phyloP scores from a whole-genome alignment of 2,888 invertebrate species.

The Morinoia aosen region DNA sequence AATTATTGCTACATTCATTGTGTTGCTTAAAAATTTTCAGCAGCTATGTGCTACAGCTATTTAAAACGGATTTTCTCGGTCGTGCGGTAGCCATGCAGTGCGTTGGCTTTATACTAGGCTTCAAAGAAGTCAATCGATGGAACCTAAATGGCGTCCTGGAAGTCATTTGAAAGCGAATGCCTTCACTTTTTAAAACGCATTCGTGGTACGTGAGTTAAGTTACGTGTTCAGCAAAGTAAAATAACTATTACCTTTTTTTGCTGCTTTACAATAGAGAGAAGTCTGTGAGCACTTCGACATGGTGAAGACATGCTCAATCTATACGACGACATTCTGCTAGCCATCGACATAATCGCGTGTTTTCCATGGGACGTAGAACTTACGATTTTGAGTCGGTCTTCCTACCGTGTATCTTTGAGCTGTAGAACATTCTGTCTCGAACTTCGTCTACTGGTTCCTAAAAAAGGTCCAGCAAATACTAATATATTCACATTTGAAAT shows the following conservation, averaged over 20 bases:
- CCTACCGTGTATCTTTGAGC: not conserved
- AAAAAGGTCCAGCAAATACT: not conserved
- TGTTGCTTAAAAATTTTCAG: not conserved
- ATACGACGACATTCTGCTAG: not conserved
- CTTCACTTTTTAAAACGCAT: not conserved
- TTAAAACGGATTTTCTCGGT: not conserved
- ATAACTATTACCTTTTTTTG: not conserved
- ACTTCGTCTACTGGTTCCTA: not conserved
- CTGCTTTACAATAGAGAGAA: too few relatives aligned
- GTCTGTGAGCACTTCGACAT: not conserved
- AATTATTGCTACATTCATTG: not conserved
- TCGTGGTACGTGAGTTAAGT: not conserved
- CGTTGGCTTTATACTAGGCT: not conserved
- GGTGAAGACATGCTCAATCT: not conserved
- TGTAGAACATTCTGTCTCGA: not conserved
- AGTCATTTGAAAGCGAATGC: not conserved
- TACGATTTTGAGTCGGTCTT: not conserved
- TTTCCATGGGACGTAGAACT: not conserved
- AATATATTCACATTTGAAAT: not conserved
- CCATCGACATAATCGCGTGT: not conserved
- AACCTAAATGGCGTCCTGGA: not conserved
- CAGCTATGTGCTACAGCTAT: not conserved
- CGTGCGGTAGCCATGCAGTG: not conserved
- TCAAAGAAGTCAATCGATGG: not conserved
- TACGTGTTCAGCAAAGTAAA: not conserved